Evolutionary conservation across 2,113 vertebrate genomes (phyloP).

Genomic region (Capricornis sumatraensis): DNA sequence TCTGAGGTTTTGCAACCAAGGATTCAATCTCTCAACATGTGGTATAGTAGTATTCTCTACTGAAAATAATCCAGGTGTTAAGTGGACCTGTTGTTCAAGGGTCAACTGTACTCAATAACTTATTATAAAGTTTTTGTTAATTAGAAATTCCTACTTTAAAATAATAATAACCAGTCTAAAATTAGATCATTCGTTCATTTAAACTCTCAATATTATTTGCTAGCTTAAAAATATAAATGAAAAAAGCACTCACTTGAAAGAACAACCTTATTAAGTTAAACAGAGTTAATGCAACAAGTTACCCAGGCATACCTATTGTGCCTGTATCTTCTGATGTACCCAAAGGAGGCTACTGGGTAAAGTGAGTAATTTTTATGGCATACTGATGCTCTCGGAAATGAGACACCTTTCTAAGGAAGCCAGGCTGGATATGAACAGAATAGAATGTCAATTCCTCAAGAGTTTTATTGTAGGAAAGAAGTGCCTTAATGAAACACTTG

Average conservation of each 20-base stretch:
- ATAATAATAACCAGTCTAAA: not conserved
- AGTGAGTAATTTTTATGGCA: not conserved
- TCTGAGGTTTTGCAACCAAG: not conserved
- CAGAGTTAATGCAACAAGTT: not conserved
- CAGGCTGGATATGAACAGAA: not conserved
- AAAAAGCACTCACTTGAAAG: not conserved
- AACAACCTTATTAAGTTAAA: not conserved
- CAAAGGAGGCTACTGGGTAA: not conserved
- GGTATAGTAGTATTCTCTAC: not conserved
- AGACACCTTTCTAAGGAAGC: conserved; percentile 15
- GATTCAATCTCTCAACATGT: not conserved
- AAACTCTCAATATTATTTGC: not conserved
- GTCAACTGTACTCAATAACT: not conserved
- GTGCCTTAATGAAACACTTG: not conserved
- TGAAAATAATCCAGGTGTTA: not conserved
- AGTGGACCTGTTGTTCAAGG: not conserved
- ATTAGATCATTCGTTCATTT: not conserved
- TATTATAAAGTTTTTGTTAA: conserved; percentile 1
- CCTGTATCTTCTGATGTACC: not conserved
- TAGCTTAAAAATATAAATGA: not conserved
- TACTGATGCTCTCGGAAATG: not conserved
- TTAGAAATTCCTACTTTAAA: conserved; percentile 24
- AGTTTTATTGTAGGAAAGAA: not conserved
- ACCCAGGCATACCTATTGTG: not conserved
- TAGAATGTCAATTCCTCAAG: not conserved